phyloP scores from a whole-genome alignment of 2,797 vertebrate species.

The Pangasius mekongensis region DNA sequence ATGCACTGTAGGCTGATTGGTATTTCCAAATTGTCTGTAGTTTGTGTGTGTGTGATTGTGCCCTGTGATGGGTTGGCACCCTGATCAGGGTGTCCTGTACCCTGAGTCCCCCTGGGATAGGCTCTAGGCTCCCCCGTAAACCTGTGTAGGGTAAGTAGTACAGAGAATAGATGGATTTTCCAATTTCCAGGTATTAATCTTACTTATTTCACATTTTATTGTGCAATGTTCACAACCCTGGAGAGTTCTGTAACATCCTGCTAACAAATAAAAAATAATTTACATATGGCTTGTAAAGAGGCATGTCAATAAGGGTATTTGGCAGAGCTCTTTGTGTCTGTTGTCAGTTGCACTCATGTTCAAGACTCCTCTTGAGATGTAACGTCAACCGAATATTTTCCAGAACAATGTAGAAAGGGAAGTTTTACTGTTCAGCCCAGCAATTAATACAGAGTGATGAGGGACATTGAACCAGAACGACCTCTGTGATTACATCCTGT shows the following conservation, averaged over 20 bases:
- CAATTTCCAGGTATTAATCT: background rate
- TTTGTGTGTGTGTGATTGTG: too few species aligned
- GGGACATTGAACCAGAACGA: conserved; percentile 37
- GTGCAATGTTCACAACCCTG: background rate
- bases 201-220: background rate
- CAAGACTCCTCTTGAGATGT: background rate
- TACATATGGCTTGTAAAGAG: background rate
- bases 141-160: too few species aligned
- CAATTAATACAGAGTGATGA: conserved; percentile 42
- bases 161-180: too few species aligned
- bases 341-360: background rate
- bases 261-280: conserved; percentile 1
- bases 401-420: conserved; percentile 10
- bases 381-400: conserved; percentile 35
- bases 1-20: too few species aligned
- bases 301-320: background rate
- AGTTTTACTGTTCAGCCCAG: conserved; percentile 33
- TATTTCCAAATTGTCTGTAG: too few species aligned
- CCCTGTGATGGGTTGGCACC: too few species aligned
- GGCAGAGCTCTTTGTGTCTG: background rate
- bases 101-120: too few species aligned
- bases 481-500: conserved; percentile 37
- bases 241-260: background rate
- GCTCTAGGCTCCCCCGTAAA: too few species aligned
- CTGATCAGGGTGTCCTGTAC: too few species aligned